These are phyloP conservation scores for Drosophila serrata DNA, from an alignment of 1,140 invertebrate species.

Conservation along the genomic window DNA sequence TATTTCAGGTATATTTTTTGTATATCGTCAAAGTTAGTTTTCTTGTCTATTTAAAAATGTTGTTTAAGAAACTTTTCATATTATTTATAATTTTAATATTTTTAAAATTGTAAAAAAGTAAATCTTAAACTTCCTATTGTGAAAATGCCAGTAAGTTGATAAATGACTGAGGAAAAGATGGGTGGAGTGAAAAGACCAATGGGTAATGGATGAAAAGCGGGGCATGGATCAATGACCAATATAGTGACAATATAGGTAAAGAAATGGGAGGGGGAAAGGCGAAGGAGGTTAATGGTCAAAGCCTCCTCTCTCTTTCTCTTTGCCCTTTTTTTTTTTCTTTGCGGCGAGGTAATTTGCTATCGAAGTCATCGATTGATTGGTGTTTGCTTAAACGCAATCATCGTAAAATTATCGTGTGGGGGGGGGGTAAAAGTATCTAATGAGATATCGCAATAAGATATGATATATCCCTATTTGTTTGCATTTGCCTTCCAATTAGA, in stretches of 20 bases:
- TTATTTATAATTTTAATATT: neutral
- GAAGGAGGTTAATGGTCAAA: constrained; percentile 14
- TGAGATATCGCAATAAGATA: constrained; percentile 35
- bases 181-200: neutral
- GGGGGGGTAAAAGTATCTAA: constrained; percentile 36
- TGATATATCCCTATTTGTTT: constrained; percentile 26
- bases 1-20: no score
- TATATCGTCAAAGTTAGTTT: no score
- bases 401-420: constrained; percentile 30
- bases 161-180: constrained; percentile 20
- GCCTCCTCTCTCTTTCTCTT: constrained; percentile 6
- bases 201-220: constrained; percentile 14
- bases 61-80: no score
- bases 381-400: constrained; percentile 38
- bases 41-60: no score
- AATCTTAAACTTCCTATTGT: no score
- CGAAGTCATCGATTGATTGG: constrained; percentile 47
- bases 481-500: constrained; percentile 18
- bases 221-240: constrained; percentile 37
- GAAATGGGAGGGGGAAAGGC: neutral
- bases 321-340: neutral
- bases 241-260: constrained; percentile 36
- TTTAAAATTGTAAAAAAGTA: no score
- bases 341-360: constrained; percentile 6
- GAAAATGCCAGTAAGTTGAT: constrained; percentile 34